These are phyloP conservation scores for Pituophis catenifer DNA, from an alignment of 2,113 vertebrate species.

Conservation along the genomic window DNA sequence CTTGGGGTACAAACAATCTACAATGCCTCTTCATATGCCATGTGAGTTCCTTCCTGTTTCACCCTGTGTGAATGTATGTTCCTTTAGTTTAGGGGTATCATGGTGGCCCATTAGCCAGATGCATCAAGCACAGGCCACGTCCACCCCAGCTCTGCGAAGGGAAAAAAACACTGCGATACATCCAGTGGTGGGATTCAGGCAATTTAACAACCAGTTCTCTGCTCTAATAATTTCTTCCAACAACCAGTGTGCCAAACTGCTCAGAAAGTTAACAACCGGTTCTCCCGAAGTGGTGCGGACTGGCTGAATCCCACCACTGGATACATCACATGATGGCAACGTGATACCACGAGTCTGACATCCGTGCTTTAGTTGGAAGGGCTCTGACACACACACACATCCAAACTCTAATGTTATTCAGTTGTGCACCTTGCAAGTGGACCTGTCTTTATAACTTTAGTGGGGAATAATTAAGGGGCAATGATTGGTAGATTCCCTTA, in stretches of 20 bases:
- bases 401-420: neutral
- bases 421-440: neutral
- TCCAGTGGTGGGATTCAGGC: too few relatives aligned
- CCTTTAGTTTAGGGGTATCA: neutral
- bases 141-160: too few relatives aligned
- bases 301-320: too few relatives aligned
- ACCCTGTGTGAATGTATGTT: neutral
- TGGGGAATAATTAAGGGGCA: neutral
- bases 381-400: neutral
- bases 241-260: too few relatives aligned
- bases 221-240: too few relatives aligned
- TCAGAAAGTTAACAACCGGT: too few relatives aligned
- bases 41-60: neutral
- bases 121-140: accelerated
- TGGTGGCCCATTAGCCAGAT: too few relatives aligned
- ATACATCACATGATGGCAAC: too few relatives aligned
- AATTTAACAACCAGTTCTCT: too few relatives aligned
- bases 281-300: too few relatives aligned
- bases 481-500: neutral
- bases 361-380: neutral
- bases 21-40: neutral
- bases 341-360: too few relatives aligned
- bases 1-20: neutral
- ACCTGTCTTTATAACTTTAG: neutral
- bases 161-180: too few relatives aligned